phyloP scores from a whole-genome alignment of 2,888 invertebrate genomes.

The Drosophila nr. perissopoda region DNA sequence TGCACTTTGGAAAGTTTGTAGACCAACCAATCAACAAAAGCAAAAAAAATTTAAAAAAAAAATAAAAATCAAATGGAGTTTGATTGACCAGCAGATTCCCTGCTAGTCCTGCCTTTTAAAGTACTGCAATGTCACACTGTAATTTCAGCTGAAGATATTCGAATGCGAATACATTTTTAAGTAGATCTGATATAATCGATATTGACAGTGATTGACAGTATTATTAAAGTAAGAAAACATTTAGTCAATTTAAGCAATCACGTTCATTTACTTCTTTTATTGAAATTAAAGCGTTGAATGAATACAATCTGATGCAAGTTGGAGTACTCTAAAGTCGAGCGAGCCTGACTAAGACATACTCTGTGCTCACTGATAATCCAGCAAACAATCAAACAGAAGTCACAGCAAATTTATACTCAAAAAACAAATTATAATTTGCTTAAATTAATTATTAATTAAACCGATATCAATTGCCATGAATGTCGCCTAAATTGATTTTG shows the following conservation, averaged over 20 bases:
- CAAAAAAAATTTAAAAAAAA: background rate
- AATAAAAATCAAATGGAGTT: background rate
- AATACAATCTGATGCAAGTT: background rate
- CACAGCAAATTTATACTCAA: background rate
- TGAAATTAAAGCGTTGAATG: background rate
- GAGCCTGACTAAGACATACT: background rate
- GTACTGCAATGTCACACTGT: background rate
- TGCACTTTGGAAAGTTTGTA: conserved; percentile 73
- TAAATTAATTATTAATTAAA: background rate
- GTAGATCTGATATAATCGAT: no score
- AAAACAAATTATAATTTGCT: background rate
- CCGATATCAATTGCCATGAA: background rate
- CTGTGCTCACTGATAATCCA: background rate
- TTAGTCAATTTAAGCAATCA: background rate
- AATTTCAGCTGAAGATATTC: background rate
- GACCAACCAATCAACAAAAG: conserved; percentile 17
- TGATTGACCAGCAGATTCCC: conserved; percentile 1
- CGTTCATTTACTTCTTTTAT: background rate
- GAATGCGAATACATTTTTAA: background rate
- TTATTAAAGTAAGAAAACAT: no score
- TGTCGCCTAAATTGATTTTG: background rate
- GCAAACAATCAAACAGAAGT: background rate
- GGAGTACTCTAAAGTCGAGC: background rate
- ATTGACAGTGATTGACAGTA: no score
- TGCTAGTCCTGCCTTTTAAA: background rate